Base-by-base conservation (phyloP, 2,797 vertebrate species). In the Notolepis coatsorum region DNA sequence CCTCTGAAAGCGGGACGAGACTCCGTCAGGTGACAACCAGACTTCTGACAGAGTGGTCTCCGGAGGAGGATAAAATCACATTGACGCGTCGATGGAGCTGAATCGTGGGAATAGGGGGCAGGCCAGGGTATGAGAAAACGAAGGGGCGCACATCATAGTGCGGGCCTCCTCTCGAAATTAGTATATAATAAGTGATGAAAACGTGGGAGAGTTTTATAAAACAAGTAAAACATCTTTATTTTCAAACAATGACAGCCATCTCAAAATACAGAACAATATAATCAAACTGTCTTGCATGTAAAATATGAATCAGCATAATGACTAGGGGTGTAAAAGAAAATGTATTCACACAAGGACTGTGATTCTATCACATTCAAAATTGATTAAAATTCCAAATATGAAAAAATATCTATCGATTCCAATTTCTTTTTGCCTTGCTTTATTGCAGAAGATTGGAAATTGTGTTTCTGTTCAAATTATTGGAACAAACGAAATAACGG, bases 201-300 rank as follows among this genome's bases (percentile, higher is more conserved):
- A 24, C 18, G 17, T 4, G n/a, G 57, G n/a, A n/a, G 7, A 4
- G 2, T 15, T 28, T 56, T 38, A 15, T 1, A 6, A 46, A 38
- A 43, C 27, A 59, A 12, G 17, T 56, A 41, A 62, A 68, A 63
- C n/a, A 59, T 73, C 64, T 90, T 90, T 87, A 88, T 90, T 88
- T 89, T 84, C 25, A 67, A 74, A 45, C 73, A 33, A 27, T 59
- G 49, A 78, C 33, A 67, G 64, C 73, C 37, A 73, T 84, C 81
- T 71, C 69, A 74, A 85, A 82, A 65, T 41, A 76, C 69, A 61
- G 65, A 38, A 76, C 69, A 61, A 67, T 38, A 71, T 63, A 37
- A 55, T 63, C 51, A 1, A n/a, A 1, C 70, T 2, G 3, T 79
- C 54, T 81, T 84, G 79, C 74, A 71, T 73, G 79, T 61, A 82